Evolutionary conservation across 2,113 vertebrate genomes (phyloP).

Genomic region (Strix aluco): DNA sequence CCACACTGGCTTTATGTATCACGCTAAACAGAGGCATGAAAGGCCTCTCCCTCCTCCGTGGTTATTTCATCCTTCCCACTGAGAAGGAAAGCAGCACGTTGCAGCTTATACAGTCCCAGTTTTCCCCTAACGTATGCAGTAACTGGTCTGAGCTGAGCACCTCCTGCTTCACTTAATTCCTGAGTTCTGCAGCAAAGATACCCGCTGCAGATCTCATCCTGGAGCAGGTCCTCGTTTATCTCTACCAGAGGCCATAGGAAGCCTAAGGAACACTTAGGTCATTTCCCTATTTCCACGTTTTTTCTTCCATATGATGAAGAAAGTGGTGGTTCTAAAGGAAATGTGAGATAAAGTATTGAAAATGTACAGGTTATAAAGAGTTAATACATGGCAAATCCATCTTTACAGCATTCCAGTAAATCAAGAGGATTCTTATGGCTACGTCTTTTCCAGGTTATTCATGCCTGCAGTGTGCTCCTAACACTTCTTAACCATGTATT

Average conservation of each 20-base stretch:
- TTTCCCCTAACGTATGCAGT: fast-evolving
- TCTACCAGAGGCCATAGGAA: background rate
- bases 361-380: background rate
- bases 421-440: background rate
- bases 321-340: background rate
- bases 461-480: background rate
- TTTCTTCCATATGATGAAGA: too few species aligned
- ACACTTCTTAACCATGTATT: background rate
- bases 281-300: background rate
- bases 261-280: background rate
- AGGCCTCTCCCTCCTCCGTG: background rate
- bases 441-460: background rate
- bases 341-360: background rate
- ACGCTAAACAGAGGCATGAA: background rate
- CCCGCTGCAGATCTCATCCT: background rate
- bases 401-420: background rate
- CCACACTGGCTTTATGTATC: background rate
- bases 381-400: background rate
- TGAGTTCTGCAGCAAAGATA: background rate
- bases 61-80: background rate
- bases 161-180: background rate
- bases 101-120: background rate
- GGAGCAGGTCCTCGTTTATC: background rate
- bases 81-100: background rate
- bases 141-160: background rate